Percentiles rank a stretch among this genome's conserved stretches.
Evolutionary conservation across 2,888 invertebrate genomes (phyloP).

Genomic region (Onthophagus sagittarius): DNA sequence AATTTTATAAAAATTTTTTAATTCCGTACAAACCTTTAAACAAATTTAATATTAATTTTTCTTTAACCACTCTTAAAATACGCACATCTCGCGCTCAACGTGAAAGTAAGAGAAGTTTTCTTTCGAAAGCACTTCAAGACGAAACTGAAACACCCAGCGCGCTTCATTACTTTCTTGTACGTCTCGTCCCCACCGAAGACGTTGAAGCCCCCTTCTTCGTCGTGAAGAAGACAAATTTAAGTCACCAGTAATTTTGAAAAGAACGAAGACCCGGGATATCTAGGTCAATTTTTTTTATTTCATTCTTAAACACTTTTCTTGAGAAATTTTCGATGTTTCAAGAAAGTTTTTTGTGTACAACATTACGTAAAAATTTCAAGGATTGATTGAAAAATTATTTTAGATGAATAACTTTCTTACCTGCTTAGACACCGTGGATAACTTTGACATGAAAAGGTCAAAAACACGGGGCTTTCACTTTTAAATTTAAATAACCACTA

Average conservation of each 20-base stretch:
- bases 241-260: not conserved
- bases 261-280: too few relatives aligned
- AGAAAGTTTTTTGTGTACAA: too few relatives aligned
- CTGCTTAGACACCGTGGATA: too few relatives aligned
- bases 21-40: not conserved
- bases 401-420: too few relatives aligned
- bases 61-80: not conserved
- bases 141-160: slow-evolving; percentile 15
- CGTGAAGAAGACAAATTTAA: not conserved
- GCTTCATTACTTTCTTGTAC: slow-evolving; percentile 15
- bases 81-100: not conserved
- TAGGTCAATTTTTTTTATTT: too few relatives aligned
- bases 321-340: too few relatives aligned
- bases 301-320: too few relatives aligned
- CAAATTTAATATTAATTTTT: not conserved
- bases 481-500: too few relatives aligned
- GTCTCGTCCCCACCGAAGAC: slow-evolving; percentile 15
- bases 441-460: too few relatives aligned
- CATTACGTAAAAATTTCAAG: too few relatives aligned
- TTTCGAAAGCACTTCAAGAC: not conserved
- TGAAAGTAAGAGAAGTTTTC: not conserved
- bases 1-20: not conserved
- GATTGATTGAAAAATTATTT: too few relatives aligned
- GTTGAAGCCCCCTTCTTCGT: not conserved
- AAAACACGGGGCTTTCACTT: too few relatives aligned